These are phyloP conservation scores for Leucophora obtusa DNA, from an alignment of 2,888 invertebrate species.

Conservation along the genomic window DNA sequence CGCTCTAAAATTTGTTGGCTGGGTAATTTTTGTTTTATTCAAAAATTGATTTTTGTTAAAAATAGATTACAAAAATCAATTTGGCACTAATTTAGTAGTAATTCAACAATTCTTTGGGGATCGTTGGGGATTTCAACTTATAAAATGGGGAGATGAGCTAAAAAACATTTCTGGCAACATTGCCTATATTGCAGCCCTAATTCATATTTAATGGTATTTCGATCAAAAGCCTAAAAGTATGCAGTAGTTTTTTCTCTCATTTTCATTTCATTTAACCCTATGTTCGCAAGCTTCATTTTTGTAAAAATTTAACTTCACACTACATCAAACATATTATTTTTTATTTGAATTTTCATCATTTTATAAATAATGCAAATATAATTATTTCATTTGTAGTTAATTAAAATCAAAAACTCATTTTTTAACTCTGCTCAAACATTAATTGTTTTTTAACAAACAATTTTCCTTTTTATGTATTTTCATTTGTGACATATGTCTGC, in stretches of 20 bases:
- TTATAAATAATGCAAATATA: conserved; percentile 19
- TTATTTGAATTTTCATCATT: neutral
- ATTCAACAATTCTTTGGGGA: no score
- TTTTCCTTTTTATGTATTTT: conserved; percentile 54
- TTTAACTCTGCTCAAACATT: neutral
- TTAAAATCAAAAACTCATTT: conserved; percentile 20
- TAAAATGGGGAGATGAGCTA: no score
- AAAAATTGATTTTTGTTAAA: no score
- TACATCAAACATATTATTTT: neutral
- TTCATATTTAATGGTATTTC: no score
- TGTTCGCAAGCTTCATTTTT: neutral
- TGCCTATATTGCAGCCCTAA: no score
- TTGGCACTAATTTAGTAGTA: no score
- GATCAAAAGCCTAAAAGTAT: neutral
- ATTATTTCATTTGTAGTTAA: conserved; percentile 9
- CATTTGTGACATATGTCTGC: conserved; percentile 57
- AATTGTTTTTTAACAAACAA: conserved; percentile 46
- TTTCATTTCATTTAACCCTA: neutral
- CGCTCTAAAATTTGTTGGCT: no score
- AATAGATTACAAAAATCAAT: no score
- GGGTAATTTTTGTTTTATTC: no score
- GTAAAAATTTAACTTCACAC: neutral
- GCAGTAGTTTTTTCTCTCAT: neutral
- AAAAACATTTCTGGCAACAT: no score
- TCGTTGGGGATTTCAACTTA: no score